Evolutionary conservation across 2,888 invertebrate species (phyloP).

Genomic region (Melangyna quadrimaculata): DNA sequence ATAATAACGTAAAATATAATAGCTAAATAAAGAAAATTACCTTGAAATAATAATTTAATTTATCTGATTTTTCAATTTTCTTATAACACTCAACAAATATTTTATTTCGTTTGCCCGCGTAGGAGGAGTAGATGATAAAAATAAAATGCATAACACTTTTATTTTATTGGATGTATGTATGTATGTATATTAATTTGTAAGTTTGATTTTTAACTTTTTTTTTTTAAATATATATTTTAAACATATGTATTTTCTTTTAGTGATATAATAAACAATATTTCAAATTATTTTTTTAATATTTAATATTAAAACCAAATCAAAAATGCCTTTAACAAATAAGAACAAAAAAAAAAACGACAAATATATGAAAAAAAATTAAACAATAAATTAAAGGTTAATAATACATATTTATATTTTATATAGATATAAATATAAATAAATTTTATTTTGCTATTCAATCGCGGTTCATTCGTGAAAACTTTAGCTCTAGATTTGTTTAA

Average conservation of each 20-base stretch:
- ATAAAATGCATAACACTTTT: constrained; percentile 11
- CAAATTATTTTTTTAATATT: not conserved
- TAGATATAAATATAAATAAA: constrained; percentile 37
- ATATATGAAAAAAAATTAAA: not conserved
- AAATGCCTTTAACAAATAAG: not conserved
- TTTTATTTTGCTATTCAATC: constrained; percentile 13
- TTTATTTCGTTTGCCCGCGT: not conserved
- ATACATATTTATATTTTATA: constrained; percentile 10
- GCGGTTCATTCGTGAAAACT: not conserved
- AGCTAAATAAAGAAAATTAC: constrained; percentile 44
- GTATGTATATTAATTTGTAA: not conserved
- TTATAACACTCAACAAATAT: not conserved
- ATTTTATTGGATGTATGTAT: not conserved
- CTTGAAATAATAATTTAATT: constrained; percentile 39
- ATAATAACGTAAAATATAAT: constrained; percentile 58
- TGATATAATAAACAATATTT: not conserved
- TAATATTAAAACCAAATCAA: not conserved
- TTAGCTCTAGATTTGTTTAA: not conserved
- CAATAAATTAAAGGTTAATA: constrained; percentile 24
- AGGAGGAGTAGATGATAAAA: not conserved
- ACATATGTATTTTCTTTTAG: not conserved
- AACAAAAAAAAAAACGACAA: not conserved
- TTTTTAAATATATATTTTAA: not conserved
- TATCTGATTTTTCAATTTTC: constrained; percentile 9
- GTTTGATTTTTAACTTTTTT: not conserved